Evolutionary conservation across 2,888 invertebrate genomes (phyloP).

Genomic region (Sicus ferrugineus): DNA sequence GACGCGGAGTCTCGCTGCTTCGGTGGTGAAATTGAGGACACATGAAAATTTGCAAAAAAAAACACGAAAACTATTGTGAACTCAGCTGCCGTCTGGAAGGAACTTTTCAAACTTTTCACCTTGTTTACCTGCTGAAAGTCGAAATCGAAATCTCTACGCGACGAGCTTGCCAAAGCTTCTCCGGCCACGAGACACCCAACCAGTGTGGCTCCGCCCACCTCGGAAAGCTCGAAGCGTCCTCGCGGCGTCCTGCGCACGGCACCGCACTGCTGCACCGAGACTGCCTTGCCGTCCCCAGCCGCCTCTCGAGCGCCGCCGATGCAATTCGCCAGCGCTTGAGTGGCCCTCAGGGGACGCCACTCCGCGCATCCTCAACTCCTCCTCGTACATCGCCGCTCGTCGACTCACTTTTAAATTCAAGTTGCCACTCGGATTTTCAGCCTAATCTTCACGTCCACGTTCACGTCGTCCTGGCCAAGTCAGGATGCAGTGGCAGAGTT

Average conservation of each 20-base stretch:
- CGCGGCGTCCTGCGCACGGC: slow-evolving; percentile 13
- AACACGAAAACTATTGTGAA: neutral
- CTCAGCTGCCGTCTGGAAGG: no score
- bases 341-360: slow-evolving; percentile 20
- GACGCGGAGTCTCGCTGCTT: neutral
- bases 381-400: no score
- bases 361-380: slow-evolving; percentile 23
- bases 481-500: no score
- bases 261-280: neutral
- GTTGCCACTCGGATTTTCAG: neutral
- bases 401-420: no score
- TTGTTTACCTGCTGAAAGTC: neutral
- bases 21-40: neutral
- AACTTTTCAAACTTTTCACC: neutral
- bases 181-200: neutral
- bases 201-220: slow-evolving; percentile 5
- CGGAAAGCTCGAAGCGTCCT: neutral
- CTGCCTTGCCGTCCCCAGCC: slow-evolving; percentile 8
- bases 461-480: no score
- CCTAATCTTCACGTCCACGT: neutral
- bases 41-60: neutral
- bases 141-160: neutral
- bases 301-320: slow-evolving; percentile 27
- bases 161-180: neutral
- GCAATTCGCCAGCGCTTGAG: slow-evolving; percentile 28